Evolutionary conservation across 1,140 invertebrate species (phyloP).

Genomic region (Orius insidiosus): DNA sequence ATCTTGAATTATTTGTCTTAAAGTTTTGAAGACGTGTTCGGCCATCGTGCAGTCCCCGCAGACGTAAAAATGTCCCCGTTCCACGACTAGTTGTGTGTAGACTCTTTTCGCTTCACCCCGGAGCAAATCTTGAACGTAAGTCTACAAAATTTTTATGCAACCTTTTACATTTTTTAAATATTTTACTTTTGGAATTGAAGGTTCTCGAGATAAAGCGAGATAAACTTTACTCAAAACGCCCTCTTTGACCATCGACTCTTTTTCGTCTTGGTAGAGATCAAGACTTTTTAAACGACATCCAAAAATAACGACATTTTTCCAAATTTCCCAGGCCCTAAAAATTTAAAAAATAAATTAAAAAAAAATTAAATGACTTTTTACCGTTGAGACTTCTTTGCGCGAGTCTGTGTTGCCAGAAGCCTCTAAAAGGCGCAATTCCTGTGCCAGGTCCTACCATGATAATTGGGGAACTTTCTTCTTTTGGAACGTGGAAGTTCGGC

Average conservation of each 20-base stretch:
- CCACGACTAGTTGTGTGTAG: constrained; percentile 55
- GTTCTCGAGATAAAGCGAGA: constrained; percentile 72
- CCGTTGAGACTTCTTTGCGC: constrained; percentile 27
- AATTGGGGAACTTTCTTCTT: constrained; percentile 61
- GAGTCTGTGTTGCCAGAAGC: constrained; percentile 73
- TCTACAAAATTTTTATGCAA: too few species aligned
- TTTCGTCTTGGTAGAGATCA: constrained; percentile 76
- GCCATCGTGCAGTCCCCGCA: constrained; percentile 98
- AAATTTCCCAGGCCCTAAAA: constrained; percentile 24
- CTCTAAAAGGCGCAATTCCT: constrained; percentile 78
- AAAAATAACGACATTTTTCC: constrained; percentile 76
- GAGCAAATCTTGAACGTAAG: constrained; percentile 85
- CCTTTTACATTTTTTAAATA: too few species aligned
- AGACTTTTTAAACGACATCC: constrained; percentile 68
- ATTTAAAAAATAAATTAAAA: too few species aligned
- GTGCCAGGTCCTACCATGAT: constrained; percentile 92
- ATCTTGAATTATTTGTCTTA: constrained; percentile 74
- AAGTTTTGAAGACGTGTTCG: constrained; percentile 84
- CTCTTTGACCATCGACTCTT: constrained; percentile 50
- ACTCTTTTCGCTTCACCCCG: constrained; percentile 57
- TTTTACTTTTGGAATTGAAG: constrained; percentile 58
- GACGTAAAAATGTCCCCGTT: constrained; percentile 84
- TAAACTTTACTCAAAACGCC: constrained; percentile 65
- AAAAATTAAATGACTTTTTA: too few species aligned
- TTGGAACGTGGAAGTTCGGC: constrained; percentile 79